A percentile compares a stretch with the other conserved stretches of the same genome.
These are phyloP conservation scores for Drosophila fungiperda DNA, from an alignment of 2,888 invertebrate species.

Conservation along the genomic window DNA sequence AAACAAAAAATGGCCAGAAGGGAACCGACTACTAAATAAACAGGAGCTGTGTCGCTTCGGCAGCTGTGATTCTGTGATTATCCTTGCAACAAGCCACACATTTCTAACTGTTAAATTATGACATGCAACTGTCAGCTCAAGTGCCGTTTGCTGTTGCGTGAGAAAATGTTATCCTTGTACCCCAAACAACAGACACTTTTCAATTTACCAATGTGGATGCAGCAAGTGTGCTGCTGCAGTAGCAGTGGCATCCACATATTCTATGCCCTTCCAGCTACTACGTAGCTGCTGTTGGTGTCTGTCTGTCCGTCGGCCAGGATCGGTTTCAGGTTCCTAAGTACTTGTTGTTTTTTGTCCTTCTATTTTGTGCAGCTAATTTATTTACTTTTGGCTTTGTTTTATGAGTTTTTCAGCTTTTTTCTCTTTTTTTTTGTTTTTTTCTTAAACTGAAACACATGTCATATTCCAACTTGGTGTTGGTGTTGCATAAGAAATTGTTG, in stretches of 20 bases:
- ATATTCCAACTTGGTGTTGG: constrained; percentile 1
- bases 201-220: constrained; percentile 11
- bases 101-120: constrained; percentile 76
- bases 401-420: constrained; percentile 40
- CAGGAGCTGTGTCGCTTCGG: constrained; percentile 42
- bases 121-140: constrained; percentile 77
- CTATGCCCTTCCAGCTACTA: constrained; percentile 37
- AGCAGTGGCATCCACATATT: constrained; percentile 59
- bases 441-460: constrained; percentile 55
- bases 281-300: constrained; percentile 35
- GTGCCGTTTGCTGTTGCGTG: constrained; percentile 61
- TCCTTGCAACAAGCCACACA: constrained; percentile 64
- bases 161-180: constrained; percentile 75
- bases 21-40: constrained; percentile 69
- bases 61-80: constrained; percentile 42
- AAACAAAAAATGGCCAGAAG: neutral
- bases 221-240: constrained; percentile 30
- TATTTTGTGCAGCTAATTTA: constrained; percentile 65
- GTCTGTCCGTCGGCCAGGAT: constrained; percentile 10
- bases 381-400: constrained; percentile 49
- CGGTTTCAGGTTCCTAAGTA: constrained; percentile 67
- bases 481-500: constrained; percentile 4
- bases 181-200: constrained; percentile 67
- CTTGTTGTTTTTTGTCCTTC: constrained; percentile 34
- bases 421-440: constrained; percentile 2